phyloP scores from a whole-genome alignment of 2,113 vertebrate genomes.

The Urocynchramus pylzowi region DNA sequence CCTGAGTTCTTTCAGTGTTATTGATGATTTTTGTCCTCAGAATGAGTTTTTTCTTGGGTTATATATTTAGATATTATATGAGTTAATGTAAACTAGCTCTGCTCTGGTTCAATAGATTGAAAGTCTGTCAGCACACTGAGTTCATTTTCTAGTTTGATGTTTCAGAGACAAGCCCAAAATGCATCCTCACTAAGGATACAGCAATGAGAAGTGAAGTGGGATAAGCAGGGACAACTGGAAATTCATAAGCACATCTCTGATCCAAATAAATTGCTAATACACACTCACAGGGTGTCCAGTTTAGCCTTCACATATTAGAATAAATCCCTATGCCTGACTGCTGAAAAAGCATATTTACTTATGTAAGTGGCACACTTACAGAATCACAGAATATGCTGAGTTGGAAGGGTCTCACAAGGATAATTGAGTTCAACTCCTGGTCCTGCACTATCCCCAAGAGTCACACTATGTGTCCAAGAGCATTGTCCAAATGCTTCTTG shows the following conservation, averaged over 20 bases:
- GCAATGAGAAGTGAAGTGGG: not conserved
- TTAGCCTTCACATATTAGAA: not conserved
- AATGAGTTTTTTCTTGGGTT: not conserved
- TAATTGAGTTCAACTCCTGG: not conserved
- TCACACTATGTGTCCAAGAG: not conserved
- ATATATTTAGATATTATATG: not conserved
- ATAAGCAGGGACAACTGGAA: not conserved
- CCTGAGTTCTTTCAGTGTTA: not conserved
- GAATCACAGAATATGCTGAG: not conserved
- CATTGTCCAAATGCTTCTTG: not conserved
- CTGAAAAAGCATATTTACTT: not conserved
- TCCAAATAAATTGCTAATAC: not conserved
- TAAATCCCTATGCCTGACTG: not conserved
- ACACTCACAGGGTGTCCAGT: not conserved
- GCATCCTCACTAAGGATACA: not conserved
- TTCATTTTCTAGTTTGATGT: not conserved
- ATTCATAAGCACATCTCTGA: not conserved
- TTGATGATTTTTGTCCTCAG: not conserved
- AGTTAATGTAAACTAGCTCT: not conserved
- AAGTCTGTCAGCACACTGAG: not conserved
- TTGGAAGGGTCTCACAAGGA: not conserved
- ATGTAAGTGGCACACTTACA: not conserved
- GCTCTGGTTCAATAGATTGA: not conserved
- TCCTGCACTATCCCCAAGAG: not conserved
- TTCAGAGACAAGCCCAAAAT: not conserved